Evolutionary conservation across 2,888 invertebrate species (phyloP).

Genomic region (Chymomyza procnemis): DNA sequence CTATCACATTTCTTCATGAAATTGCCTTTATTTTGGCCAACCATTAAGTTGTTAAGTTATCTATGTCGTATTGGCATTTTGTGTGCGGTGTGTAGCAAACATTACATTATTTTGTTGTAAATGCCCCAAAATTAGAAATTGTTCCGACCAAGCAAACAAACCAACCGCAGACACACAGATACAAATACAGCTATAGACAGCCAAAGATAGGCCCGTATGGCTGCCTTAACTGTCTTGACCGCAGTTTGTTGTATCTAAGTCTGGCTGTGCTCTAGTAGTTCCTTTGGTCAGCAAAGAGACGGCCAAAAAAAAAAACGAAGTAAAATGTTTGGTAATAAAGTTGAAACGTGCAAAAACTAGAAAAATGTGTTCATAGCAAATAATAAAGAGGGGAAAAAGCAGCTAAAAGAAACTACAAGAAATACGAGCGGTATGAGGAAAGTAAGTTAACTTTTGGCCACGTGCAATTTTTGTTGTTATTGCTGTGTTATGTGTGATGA

Average conservation of each 20-base stretch:
- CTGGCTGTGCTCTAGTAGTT: background rate
- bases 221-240: conserved; percentile 39
- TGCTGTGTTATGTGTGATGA: conserved; percentile 29
- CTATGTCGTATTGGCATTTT: conserved; percentile 60
- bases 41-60: conserved; percentile 74
- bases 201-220: background rate
- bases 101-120: conserved; percentile 66
- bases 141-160: conserved; percentile 19
- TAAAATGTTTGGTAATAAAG: conserved; percentile 64
- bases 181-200: conserved; percentile 7
- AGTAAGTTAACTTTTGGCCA: conserved; percentile 58
- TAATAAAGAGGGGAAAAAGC: conserved; percentile 61
- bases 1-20: conserved; percentile 16
- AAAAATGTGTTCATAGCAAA: conserved; percentile 66
- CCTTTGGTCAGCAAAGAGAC: conserved; percentile 52
- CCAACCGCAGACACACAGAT: conserved; percentile 18
- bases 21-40: conserved; percentile 54
- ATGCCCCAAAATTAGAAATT: conserved; percentile 66
- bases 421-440: conserved; percentile 37
- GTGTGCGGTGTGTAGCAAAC: conserved; percentile 57
- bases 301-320: conserved; percentile 54
- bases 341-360: conserved; percentile 71
- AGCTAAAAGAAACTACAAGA: conserved; percentile 27
- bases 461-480: conserved; percentile 68
- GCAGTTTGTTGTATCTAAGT: conserved; percentile 40